phyloP scores from a whole-genome alignment of 2,888 invertebrate species.

The Campaea margaritaria region DNA sequence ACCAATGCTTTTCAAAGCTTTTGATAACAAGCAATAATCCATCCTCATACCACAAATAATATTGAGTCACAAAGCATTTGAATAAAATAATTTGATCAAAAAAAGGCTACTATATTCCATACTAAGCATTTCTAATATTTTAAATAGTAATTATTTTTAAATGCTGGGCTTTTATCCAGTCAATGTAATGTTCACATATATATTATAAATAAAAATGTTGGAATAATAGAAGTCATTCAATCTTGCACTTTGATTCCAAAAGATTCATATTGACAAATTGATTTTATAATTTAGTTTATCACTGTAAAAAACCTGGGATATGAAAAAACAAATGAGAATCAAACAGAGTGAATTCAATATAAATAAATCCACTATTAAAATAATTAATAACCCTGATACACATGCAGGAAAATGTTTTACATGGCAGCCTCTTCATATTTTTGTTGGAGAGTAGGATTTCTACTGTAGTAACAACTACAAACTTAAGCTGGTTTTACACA shows the following conservation, averaged over 20 bases:
- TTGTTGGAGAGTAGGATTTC: conserved; percentile 15
- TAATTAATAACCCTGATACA: conserved; percentile 11
- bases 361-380: conserved; percentile 6
- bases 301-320: too few species aligned
- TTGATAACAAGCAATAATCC: conserved; percentile 71
- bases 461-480: conserved; percentile 42
- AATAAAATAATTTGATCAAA: conserved; percentile 81
- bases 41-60: conserved; percentile 74
- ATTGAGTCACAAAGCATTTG: conserved; percentile 78
- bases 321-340: conserved; percentile 15
- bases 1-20: conserved; percentile 67
- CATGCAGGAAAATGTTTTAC: conserved; percentile 12
- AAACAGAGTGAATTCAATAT: conserved; percentile 18
- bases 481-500: conserved; percentile 38
- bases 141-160: conserved; percentile 79
- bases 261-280: conserved; percentile 17
- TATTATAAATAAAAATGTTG: conserved; percentile 50
- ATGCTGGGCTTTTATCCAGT: conserved; percentile 80
- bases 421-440: conserved; percentile 19
- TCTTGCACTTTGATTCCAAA: conserved; percentile 64
- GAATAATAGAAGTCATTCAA: conserved; percentile 69
- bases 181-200: conserved; percentile 51
- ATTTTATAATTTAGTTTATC: conserved; percentile 17
- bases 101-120: conserved; percentile 79
- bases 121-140: conserved; percentile 80